These are phyloP conservation scores for Shinisaurus crocodilurus DNA, from an alignment of 2,113 vertebrate genomes.

Conservation along the genomic window DNA sequence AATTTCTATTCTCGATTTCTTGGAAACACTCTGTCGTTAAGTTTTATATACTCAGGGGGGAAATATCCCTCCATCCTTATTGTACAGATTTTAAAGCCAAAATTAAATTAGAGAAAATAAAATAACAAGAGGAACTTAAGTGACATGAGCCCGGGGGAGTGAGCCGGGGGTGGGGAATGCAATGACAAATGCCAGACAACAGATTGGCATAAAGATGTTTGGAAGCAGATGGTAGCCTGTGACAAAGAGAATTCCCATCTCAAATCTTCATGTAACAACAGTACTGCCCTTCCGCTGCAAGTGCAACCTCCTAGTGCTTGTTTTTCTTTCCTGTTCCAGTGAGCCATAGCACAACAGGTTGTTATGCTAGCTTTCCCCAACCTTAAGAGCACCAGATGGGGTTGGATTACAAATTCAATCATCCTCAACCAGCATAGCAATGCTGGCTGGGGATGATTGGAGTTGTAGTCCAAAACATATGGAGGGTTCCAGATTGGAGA, in stretches of 20 bases:
- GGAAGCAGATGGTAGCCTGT: not conserved
- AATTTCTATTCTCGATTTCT: not conserved
- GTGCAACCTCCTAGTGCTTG: not conserved
- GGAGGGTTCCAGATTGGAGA: too few species aligned
- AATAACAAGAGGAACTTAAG: not conserved
- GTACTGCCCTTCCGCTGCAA: not conserved
- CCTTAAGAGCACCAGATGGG: not conserved
- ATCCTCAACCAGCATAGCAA: too few species aligned
- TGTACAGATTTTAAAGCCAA: not conserved
- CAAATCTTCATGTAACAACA: not conserved
- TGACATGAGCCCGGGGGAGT: too few species aligned
- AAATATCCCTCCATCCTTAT: not conserved
- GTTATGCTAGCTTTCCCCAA: not conserved
- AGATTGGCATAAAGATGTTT: not conserved
- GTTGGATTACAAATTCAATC: not conserved
- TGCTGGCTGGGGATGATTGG: too few species aligned
- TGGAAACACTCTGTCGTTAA: not conserved
- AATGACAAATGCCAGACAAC: not conserved
- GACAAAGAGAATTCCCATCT: not conserved
- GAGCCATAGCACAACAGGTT: not conserved
- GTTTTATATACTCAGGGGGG: not conserved
- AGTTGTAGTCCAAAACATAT: too few species aligned
- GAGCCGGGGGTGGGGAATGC: not conserved
- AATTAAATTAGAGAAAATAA: not conserved
- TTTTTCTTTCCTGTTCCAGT: not conserved